phyloP scores from a whole-genome alignment of 2,113 vertebrate genomes.

The Camelus bactrianus region DNA sequence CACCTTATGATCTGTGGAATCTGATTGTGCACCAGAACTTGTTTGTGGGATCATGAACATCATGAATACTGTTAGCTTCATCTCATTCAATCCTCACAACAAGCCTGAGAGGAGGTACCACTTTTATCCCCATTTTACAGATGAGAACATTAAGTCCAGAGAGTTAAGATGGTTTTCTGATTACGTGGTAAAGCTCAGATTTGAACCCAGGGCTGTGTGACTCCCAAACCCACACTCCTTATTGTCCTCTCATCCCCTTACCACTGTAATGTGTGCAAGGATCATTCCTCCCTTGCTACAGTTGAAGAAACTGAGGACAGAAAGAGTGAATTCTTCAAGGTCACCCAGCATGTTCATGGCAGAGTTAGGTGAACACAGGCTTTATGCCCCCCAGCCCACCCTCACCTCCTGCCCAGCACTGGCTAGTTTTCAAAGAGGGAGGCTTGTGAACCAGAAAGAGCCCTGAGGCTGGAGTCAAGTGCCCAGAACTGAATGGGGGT shows the following conservation, averaged over 20 bases:
- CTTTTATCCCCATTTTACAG: neutral
- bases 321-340: neutral
- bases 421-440: neutral
- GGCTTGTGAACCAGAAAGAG: neutral
- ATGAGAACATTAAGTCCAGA: constrained; percentile 21
- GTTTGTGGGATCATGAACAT: neutral
- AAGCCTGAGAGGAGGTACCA: neutral
- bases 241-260: neutral
- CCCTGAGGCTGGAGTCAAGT: neutral
- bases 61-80: neutral
- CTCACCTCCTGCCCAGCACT: neutral
- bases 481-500: neutral
- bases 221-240: neutral
- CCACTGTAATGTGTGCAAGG: neutral
- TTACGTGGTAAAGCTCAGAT: neutral
- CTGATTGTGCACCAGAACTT: neutral
- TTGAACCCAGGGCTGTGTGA: neutral
- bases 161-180: neutral
- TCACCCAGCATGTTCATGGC: neutral
- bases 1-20: neutral
- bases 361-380: neutral
- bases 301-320: neutral
- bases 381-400: neutral
- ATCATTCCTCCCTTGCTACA: neutral
- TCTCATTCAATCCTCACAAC: constrained; percentile 3